Evolutionary conservation across 2,888 invertebrate genomes (phyloP).

Genomic region (Cyaniris semiargus): DNA sequence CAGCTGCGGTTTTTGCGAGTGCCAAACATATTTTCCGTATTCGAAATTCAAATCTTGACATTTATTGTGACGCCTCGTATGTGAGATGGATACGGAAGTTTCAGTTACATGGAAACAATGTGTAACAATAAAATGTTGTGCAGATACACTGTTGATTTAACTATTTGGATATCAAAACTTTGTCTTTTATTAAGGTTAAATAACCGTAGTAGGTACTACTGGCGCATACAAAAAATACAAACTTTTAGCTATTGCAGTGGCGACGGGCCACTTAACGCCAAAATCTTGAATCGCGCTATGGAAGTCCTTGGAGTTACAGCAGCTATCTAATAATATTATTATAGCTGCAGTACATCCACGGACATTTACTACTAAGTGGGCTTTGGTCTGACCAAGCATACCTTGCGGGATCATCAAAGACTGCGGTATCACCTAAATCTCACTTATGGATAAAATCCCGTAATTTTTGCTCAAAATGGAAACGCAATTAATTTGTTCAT

Average conservation of each 20-base stretch:
- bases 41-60: slow-evolving; percentile 1
- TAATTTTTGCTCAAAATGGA: not conserved
- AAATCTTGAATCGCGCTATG: not conserved
- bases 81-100: not conserved
- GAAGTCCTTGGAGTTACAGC: no score
- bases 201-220: not conserved
- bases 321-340: no score
- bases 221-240: not conserved
- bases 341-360: no score
- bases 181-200: not conserved
- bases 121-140: not conserved
- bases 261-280: not conserved
- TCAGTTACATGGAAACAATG: not conserved
- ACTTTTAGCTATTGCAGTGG: no score
- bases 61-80: not conserved
- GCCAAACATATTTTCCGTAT: not conserved
- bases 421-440: not conserved
- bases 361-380: not conserved
- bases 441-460: not conserved
- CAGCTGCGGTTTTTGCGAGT: not conserved
- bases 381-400: not conserved
- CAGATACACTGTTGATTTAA: not conserved
- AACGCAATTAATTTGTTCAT: not conserved
- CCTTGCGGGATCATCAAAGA: not conserved
- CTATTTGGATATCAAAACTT: not conserved